Base-by-base conservation (phyloP, 2,113 vertebrate genomes). In the Catagonus wagneri region DNA sequence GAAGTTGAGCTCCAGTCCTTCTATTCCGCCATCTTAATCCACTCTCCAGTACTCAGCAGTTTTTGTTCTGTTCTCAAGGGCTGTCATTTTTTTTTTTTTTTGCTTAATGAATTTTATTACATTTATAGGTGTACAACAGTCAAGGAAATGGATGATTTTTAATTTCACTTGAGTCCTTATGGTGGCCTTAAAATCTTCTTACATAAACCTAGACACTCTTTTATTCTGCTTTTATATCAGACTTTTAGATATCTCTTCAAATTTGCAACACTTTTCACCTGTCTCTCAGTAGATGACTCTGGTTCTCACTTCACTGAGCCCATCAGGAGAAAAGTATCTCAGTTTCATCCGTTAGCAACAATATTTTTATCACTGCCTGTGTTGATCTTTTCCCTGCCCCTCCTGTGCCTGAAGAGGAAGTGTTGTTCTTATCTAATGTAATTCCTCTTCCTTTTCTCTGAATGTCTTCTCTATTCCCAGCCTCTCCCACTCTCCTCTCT, bases 181-280 rank as follows among this genome's bases (percentile, higher is more conserved):
- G 20, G 7, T 17, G 16, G 29, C 16, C 29, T 13, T n/a, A 32
- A 74, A 74, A 54, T 74, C 39, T n/a, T 23, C n/a, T 75, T 75
- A 44, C 4, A 5, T 39, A 54, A 90, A 76, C 54, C 3, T 61
- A 85, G 34, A 91, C 0, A 80, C n/a, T 74, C 25, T 76, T 39
- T 65, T 56, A 56, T 91, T 84, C 34, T 89, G 52, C 32, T 88
- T 92, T 89, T 17, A 93, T 74, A 84, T 58, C 36, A 83, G 39
- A 58, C 39, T 71, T 52, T 69, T 71, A 65, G 19, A 52, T 66
- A 66, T 75, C 44, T 58, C 78, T 66, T 76, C 19, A 80, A n/a
- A 50, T 3, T 61, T 72, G 16, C 10, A n/a, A 2, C 12, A 60
- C 27, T 16, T 83, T 52, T 34, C 34, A 9, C 6, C 27, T 58